Conservation (phyloP, 2,888 invertebrate species). For the Cryptus viduatorius region DNA sequence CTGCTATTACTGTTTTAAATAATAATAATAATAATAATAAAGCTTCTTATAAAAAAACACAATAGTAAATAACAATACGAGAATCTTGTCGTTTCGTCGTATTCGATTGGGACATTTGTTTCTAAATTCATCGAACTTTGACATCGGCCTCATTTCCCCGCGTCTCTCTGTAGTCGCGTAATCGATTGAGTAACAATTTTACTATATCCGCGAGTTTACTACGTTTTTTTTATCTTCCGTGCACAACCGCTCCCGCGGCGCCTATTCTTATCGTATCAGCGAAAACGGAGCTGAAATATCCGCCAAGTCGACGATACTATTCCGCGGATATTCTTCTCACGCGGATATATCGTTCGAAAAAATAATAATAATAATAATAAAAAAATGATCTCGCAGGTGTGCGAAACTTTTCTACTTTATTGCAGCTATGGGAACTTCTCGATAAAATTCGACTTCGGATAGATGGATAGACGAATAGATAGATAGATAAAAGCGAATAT, state of each 20-base stretch:
- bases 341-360: neutral
- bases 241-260: neutral
- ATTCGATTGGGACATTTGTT: conserved; percentile 11
- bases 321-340: conserved; percentile 10
- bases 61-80: no score
- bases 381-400: conserved; percentile 2
- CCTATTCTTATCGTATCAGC: conserved; percentile 2
- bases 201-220: neutral
- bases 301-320: neutral
- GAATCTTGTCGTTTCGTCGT: neutral
- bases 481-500: neutral
- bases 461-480: neutral
- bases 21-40: no score
- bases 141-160: conserved; percentile 36
- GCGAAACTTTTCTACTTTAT: neutral
- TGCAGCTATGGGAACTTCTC: neutral
- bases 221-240: neutral
- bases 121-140: conserved; percentile 47
- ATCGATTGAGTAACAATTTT: conserved; percentile 35
- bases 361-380: neutral
- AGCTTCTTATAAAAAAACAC: no score
- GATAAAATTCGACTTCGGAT: conserved; percentile 2
- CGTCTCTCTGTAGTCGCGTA: conserved; percentile 11
- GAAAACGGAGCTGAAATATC: neutral
- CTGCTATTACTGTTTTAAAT: no score